Evolutionary conservation across 2,797 vertebrate genomes (phyloP).

Genomic region (Myotis findleyi): DNA sequence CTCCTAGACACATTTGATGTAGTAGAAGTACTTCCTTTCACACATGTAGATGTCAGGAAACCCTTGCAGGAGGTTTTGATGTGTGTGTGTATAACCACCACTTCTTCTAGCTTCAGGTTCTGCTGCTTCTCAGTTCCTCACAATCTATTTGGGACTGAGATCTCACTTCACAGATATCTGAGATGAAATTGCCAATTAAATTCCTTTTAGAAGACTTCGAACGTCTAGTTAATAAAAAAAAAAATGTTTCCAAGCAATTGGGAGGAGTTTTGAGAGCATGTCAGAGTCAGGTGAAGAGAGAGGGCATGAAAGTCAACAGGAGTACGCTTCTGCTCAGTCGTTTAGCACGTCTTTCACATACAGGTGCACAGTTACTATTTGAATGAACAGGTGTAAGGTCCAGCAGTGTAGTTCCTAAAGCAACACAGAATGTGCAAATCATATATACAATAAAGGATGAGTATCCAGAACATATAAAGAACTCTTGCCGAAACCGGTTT

Average conservation of each 20-base stretch:
- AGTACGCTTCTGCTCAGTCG: neutral
- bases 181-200: conserved; percentile 27
- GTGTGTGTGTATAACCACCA: neutral
- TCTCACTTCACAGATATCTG: neutral
- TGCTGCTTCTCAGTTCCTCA: neutral
- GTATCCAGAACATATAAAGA: neutral
- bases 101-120: neutral
- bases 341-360: neutral
- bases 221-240: neutral
- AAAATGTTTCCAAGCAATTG: neutral
- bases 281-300: neutral
- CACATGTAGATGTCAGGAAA: neutral
- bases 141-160: neutral
- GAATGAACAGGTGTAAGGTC: neutral
- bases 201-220: neutral
- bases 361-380: neutral
- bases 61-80: neutral
- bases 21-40: neutral
- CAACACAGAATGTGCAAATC: neutral
- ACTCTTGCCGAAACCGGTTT: too few species aligned
- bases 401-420: neutral
- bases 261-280: neutral
- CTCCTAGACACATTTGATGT: neutral
- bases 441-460: neutral
- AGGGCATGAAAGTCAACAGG: neutral